Conservation (phyloP, 2,113 vertebrate genomes). For the Hippopotamus amphibius region DNA sequence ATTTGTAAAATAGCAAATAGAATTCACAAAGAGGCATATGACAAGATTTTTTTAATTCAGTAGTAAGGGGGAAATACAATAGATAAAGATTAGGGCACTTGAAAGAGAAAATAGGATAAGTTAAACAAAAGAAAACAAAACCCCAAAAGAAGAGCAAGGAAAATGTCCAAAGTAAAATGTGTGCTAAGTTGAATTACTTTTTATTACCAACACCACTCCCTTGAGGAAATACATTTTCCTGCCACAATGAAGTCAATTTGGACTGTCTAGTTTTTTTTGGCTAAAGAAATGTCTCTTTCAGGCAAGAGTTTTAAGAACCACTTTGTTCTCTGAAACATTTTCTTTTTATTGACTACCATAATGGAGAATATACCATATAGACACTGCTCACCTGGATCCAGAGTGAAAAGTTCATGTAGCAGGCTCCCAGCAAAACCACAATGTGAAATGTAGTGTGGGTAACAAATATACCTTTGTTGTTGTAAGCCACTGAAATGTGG, state of each 20-base stretch:
- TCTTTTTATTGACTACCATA: background rate
- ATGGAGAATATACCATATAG: background rate
- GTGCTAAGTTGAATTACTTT: background rate
- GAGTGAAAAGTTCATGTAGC: background rate
- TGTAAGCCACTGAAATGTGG: background rate
- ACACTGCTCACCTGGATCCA: background rate
- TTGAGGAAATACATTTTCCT: background rate
- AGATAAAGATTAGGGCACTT: background rate
- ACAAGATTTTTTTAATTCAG: background rate
- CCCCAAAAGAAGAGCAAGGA: background rate
- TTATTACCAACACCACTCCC: background rate
- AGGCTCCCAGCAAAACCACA: background rate
- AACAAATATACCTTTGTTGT: background rate
- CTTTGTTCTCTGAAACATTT: background rate
- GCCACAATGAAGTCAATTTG: background rate
- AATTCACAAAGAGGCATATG: background rate
- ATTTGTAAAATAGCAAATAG: background rate
- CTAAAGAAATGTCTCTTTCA: background rate
- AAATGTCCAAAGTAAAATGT: background rate
- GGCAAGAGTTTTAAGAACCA: background rate
- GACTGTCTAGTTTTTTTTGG: background rate
- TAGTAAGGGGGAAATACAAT: background rate
- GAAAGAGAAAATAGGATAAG: background rate
- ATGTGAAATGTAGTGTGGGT: background rate
- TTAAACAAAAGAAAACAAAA: background rate